Conservation (phyloP, 2,888 invertebrate species). For the Dasysyrphus albostriatus region DNA sequence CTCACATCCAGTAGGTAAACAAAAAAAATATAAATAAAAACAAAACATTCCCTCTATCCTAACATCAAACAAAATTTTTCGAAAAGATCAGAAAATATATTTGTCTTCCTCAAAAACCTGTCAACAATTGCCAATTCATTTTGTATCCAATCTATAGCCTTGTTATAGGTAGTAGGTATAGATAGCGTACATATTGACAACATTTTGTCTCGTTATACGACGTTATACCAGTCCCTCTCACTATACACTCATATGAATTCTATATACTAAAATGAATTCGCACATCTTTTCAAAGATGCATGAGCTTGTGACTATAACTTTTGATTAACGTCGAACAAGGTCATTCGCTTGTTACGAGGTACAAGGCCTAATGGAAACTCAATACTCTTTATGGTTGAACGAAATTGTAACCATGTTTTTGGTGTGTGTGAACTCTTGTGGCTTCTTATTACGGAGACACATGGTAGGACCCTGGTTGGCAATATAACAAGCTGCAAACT, state of each 20-base stretch:
- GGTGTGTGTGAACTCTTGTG: constrained; percentile 9
- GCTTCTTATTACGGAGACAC: constrained; percentile 42
- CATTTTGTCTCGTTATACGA: not conserved
- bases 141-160: constrained; percentile 12
- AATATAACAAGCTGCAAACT: constrained; percentile 15
- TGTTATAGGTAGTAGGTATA: not conserved
- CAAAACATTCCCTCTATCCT: not conserved
- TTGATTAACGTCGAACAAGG: constrained; percentile 60
- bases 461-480: not conserved
- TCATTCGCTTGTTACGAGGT: constrained; percentile 34
- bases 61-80: not conserved
- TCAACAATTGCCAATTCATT: constrained; percentile 37
- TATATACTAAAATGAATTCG: constrained; percentile 2
- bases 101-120: constrained; percentile 44
- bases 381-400: constrained; percentile 11
- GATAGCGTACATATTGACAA: not conserved
- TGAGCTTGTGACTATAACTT: constrained; percentile 47
- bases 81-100: constrained; percentile 16
- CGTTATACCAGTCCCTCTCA: not conserved
- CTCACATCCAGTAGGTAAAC: no score
- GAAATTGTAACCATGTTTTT: constrained; percentile 28
- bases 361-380: constrained; percentile 49
- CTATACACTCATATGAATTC: not conserved
- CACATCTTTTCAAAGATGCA: constrained; percentile 12
- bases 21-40: constrained; percentile 1